A percentile compares a stretch with the other conserved stretches of the same genome.
Conservation (phyloP, 2,888 invertebrate species). For the Tetragonisca angustula region DNA sequence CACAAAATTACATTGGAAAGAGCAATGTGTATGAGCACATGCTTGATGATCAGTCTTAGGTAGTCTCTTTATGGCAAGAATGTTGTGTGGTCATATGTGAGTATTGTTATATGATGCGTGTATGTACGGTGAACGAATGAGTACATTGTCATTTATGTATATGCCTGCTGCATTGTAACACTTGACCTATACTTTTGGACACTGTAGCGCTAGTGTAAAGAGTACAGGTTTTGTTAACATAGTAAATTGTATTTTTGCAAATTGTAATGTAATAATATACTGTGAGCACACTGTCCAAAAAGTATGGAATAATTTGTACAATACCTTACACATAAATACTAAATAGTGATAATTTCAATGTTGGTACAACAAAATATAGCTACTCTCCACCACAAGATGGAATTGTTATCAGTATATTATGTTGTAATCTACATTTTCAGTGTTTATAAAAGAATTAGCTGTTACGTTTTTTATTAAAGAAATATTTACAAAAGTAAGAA, state of each 20-base stretch:
- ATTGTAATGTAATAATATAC: conserved; percentile 72
- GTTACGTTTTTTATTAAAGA: conserved; percentile 80
- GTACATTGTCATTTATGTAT: conserved; percentile 71
- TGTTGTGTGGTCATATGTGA: conserved; percentile 65
- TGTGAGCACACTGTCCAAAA: conserved; percentile 80
- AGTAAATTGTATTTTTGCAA: conserved; percentile 80
- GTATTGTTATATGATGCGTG: conserved; percentile 68
- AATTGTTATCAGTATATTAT: conserved; percentile 82
- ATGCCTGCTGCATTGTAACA: conserved; percentile 78
- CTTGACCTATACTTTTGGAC: conserved; percentile 82
- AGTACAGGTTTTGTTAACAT: conserved; percentile 75
- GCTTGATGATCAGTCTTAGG: conserved; percentile 64
- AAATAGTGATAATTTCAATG: conserved; percentile 80
- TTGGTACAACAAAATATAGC: conserved; percentile 81
- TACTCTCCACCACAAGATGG: conserved; percentile 78
- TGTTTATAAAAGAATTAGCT: conserved; percentile 80
- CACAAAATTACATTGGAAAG: conserved; percentile 63
- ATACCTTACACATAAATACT: conserved; percentile 78
- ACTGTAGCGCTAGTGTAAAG: conserved; percentile 77
- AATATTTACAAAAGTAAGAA: conserved; percentile 77
- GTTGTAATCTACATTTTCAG: conserved; percentile 82
- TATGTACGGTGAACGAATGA: conserved; percentile 64
- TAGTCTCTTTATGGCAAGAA: conserved; percentile 64
- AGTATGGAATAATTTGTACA: conserved; percentile 82
- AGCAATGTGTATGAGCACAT: conserved; percentile 79